Conservation (phyloP, 2,113 vertebrate species). For the Sinocyclocheilus maitianheensis region DNA sequence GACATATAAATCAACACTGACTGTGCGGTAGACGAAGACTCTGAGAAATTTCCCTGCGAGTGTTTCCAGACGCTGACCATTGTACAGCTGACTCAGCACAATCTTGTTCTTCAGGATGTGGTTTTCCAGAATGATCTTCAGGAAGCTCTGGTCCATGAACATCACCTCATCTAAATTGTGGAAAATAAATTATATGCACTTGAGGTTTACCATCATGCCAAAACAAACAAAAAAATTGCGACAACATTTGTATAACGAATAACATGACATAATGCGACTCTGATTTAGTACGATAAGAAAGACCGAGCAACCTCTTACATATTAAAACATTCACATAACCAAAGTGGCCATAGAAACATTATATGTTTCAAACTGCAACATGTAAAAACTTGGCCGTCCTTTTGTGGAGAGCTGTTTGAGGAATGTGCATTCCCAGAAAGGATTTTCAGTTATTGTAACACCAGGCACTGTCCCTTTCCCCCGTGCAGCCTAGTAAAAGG, state of each 20-base stretch:
- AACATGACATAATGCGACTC: neutral
- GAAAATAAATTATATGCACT: slow-evolving; percentile 26
- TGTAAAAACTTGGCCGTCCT: slow-evolving; percentile 3
- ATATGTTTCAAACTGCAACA: slow-evolving; percentile 6
- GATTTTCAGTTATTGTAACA: slow-evolving; percentile 12
- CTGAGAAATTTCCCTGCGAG: slow-evolving; percentile 87
- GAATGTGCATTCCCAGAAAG: slow-evolving; percentile 25
- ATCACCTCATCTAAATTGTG: slow-evolving; percentile 84
- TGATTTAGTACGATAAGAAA: neutral
- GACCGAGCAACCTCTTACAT: neutral
- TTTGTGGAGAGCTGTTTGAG: neutral
- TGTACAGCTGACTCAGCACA: slow-evolving; percentile 87
- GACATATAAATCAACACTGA: slow-evolving; percentile 69
- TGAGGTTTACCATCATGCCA: too few species aligned
- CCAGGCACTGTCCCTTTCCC: neutral
- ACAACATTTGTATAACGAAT: neutral
- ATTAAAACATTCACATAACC: neutral
- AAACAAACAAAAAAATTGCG: too few species aligned
- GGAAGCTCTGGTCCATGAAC: slow-evolving; percentile 84
- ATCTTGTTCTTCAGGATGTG: slow-evolving; percentile 91
- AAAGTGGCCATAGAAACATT: neutral
- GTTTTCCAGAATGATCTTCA: slow-evolving; percentile 87
- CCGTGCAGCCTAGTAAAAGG: neutral
- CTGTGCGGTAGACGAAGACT: slow-evolving; percentile 95
- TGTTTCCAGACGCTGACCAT: slow-evolving; percentile 91